Evolutionary conservation across 2,888 invertebrate species (phyloP).

Genomic region (Oscheius onirici): DNA sequence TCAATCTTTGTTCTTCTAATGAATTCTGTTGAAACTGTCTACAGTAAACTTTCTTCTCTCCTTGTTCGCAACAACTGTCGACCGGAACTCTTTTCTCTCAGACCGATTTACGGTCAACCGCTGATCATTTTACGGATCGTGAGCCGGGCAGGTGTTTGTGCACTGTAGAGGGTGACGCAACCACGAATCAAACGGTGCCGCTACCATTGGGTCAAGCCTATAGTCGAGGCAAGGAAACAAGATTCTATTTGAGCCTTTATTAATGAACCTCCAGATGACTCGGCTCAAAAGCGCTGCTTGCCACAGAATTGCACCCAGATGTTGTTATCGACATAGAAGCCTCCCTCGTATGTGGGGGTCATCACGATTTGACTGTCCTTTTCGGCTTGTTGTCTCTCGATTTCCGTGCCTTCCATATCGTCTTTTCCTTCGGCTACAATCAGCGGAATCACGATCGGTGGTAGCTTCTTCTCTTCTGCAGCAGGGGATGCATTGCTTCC

Average conservation of each 20-base stretch:
- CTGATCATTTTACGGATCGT: conserved; percentile 12
- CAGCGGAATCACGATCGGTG: too few relatives aligned
- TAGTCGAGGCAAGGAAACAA: background rate
- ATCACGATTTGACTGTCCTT: too few relatives aligned
- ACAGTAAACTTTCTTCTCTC: background rate
- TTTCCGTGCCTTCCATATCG: too few relatives aligned
- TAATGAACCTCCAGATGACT: background rate
- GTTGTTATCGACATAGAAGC: background rate
- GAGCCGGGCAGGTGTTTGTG: conserved; percentile 28
- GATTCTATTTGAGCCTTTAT: background rate
- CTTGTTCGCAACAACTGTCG: conserved; percentile 4
- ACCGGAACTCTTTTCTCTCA: background rate
- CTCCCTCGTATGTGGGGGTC: background rate
- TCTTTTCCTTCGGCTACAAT: too few relatives aligned
- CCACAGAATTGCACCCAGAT: background rate
- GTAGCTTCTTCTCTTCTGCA: too few relatives aligned
- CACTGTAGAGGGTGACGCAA: conserved; percentile 29
- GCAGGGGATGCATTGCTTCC: too few relatives aligned
- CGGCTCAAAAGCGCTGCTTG: background rate
- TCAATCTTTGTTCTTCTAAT: conserved; percentile 7
- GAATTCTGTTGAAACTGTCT: conserved; percentile 25
- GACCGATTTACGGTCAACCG: background rate
- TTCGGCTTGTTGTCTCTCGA: too few relatives aligned
- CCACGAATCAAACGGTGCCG: conserved; percentile 20
- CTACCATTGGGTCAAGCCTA: conserved; percentile 14